Percentiles rank a stretch among this genome's conserved stretches.
phyloP scores from a whole-genome alignment of 2,797 vertebrate species.

The Anguilla anguilla region DNA sequence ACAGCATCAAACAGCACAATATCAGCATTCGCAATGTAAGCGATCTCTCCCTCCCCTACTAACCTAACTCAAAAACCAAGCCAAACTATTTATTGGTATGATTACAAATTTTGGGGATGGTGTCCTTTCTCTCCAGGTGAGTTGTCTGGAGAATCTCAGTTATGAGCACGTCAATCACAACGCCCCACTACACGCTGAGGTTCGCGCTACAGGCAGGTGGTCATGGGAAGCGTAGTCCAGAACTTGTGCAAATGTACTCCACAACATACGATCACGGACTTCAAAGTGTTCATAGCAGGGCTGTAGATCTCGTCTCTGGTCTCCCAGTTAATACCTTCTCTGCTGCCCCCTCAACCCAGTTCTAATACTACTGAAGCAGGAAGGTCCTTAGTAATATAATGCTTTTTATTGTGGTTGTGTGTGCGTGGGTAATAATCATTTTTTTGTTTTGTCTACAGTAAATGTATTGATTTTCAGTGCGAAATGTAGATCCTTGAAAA shows the following conservation, averaged over 20 bases:
- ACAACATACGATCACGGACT: neutral
- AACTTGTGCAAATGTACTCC: neutral
- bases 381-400: slow-evolving; percentile 57
- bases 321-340: slow-evolving; percentile 19
- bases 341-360: slow-evolving; percentile 30
- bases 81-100: neutral
- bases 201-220: neutral
- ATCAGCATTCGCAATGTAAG: neutral
- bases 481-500: slow-evolving; percentile 55
- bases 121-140: neutral
- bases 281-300: neutral
- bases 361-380: slow-evolving; percentile 80
- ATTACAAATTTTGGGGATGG: neutral
- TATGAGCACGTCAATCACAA: neutral
- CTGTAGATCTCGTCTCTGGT: neutral
- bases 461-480: slow-evolving; percentile 64
- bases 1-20: neutral
- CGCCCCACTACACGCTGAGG: neutral
- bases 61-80: neutral
- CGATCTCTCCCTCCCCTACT: neutral
- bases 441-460: slow-evolving; percentile 59
- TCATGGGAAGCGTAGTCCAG: neutral
- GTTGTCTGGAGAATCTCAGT: slow-evolving; percentile 15
- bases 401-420: slow-evolving; percentile 61
- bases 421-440: slow-evolving; percentile 55